These are phyloP conservation scores for Chymomyza procnemis DNA, from an alignment of 2,888 invertebrate species.

Conservation along the genomic window DNA sequence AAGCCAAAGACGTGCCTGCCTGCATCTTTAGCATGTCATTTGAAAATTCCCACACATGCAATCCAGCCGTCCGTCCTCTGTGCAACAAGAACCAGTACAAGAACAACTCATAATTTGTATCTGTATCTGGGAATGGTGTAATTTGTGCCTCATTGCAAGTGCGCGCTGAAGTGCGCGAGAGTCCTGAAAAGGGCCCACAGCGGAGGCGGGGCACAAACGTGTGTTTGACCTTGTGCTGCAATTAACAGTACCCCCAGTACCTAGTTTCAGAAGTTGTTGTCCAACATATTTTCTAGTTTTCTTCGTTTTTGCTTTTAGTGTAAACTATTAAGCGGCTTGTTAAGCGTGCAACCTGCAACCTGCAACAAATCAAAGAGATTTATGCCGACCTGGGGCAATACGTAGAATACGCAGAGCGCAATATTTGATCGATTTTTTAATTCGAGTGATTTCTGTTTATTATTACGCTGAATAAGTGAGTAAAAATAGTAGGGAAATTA, in stretches of 20 bases:
- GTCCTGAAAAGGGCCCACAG: background rate
- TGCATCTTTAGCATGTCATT: slow-evolving; percentile 41
- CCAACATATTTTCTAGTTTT: slow-evolving; percentile 11
- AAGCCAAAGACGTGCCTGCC: background rate
- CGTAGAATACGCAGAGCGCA: background rate
- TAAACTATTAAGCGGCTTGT: background rate
- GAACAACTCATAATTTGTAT: slow-evolving; percentile 56
- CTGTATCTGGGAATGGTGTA: slow-evolving; percentile 28
- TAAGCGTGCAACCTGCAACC: background rate
- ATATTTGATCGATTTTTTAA: too few relatives aligned
- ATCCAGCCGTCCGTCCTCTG: too few relatives aligned
- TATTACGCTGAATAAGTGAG: too few relatives aligned
- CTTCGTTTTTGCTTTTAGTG: too few relatives aligned
- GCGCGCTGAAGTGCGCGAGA: background rate
- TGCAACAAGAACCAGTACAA: slow-evolving; percentile 10
- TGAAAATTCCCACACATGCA: slow-evolving; percentile 30
- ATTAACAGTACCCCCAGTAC: slow-evolving; percentile 32
- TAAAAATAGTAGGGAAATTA: too few relatives aligned
- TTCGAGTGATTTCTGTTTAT: too few relatives aligned
- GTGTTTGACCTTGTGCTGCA: slow-evolving; percentile 49
- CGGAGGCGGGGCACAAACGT: slow-evolving; percentile 22
- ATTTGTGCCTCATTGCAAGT: slow-evolving; percentile 33
- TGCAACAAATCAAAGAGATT: slow-evolving; percentile 52
- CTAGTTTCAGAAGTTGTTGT: slow-evolving; percentile 3
- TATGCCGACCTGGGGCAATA: slow-evolving; percentile 36